Base-by-base conservation (phyloP, 1,140 invertebrate genomes). In the Calycopis cecrops region DNA sequence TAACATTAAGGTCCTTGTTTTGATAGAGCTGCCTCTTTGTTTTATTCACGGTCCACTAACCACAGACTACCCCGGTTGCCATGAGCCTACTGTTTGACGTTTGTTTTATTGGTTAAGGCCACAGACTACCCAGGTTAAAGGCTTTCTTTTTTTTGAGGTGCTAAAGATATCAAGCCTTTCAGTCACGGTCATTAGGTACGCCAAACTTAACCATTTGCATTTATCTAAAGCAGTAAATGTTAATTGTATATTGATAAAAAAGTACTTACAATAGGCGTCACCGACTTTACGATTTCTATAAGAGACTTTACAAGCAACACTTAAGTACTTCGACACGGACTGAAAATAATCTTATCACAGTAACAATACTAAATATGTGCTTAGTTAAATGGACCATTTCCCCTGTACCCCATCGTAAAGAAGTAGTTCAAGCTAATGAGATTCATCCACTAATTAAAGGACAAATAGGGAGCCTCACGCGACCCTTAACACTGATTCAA, bases 391-490 rank as follows among this genome's bases (percentile, higher is more conserved):
- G 54, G 50, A 14, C 9, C 35, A 35, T 37, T 42, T 11, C 17
- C 52, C 16, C 3, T 42, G 55, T 53, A 40, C 34, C 49, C 53
- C 38, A 68, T 62, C 58, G 62, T 61, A 62, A 54, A 66, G 55
- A 76, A 76, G 55, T 76, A 69, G 73, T 69, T 56, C 71, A 66
- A 64, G 62, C 65, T 80, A 79, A 79, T 80, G 64, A 67, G 74
- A 69, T 77, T 77, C 72, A 68, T 64, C 76, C 71, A 78, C 78
- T 83, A 78, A 80, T 79, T 79, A 80, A 65, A 62, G 59, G 63
- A 75, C 65, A 66, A 64, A 73, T 80, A 67, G 76, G 63, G 47
- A 48, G 11, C 55, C 73, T 71, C 79, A 83, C 79, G 79, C 73
- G 65, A 83, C 44, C 56, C 40, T 44, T 44, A 44, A 9, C 57